Evolutionary conservation across 2,888 invertebrate genomes (phyloP), one percentile per base, ranked within the genome.

Genomic region (Tortrix viridana): DNA sequence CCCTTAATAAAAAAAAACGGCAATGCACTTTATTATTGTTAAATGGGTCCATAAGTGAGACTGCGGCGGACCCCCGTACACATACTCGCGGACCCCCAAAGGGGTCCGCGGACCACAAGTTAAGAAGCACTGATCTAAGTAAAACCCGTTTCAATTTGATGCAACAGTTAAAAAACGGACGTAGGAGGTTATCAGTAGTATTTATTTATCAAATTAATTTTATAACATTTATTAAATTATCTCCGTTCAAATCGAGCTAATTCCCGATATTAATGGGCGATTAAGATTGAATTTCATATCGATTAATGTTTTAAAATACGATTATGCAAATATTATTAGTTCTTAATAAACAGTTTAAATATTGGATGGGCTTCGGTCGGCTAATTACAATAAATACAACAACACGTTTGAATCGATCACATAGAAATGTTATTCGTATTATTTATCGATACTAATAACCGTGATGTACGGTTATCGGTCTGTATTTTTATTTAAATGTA

Each of bases 241-340:
- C 82, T 77, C 75, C 77, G 74, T 80, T 79, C 79, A 81, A 85
- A 85, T 85, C 76, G 80, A 77, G 82, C 85, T 86, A 87, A 89
- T 90, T 89, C 80, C 79, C 76, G 74, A 82, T 85, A 86, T 84
- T 84, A 89, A 89, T 83, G 80, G 82, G 68, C 86, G 70, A 89
- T 90, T 86, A 86, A 85, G 82, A 89, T 90, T 84, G 85, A 84
- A 86, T 91, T 87, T 88, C 88, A 86, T 88, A 80, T 82, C 72
- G 75, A 80, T 77, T 82, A 76, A 84, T 81, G 82, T 81, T 81
- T 85, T 78, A 80, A 85, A 85, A 88, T 80, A 81, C 80, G 81
- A 88, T 91, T 91, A 91, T 91, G 89, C 89, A 89, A 91, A 91
- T 91, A 89, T 83, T 81, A 90, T 89, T 87, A 84, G 86, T 88